Percentiles rank a stretch among this genome's conserved stretches.
Conservation (phyloP, 2,797 vertebrate species). For the Enteromius radiatus region DNA sequence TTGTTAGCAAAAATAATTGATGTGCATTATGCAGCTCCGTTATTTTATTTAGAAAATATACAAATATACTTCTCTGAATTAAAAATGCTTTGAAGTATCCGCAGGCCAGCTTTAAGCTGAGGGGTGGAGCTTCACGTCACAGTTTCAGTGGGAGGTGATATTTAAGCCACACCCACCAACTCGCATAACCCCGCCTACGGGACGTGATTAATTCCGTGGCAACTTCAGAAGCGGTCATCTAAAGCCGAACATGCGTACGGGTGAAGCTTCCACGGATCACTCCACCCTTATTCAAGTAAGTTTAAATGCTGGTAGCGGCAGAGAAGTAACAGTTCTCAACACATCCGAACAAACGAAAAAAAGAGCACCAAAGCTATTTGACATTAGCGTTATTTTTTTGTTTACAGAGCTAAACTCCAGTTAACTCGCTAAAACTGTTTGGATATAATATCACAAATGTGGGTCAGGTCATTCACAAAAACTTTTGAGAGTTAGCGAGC, state of each 20-base stretch:
- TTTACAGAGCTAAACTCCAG: background rate
- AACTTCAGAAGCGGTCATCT: slow-evolving; percentile 41
- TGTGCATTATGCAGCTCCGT: slow-evolving; percentile 69
- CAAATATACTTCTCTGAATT: slow-evolving; percentile 74
- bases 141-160: slow-evolving; percentile 31
- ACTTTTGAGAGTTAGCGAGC: background rate
- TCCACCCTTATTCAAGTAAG: slow-evolving; percentile 69
- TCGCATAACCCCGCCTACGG: slow-evolving; percentile 26
- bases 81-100: slow-evolving; percentile 70
- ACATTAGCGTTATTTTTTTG: background rate
- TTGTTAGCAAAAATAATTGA: slow-evolving; percentile 77
- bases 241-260: slow-evolving; percentile 49
- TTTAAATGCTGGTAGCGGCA: slow-evolving; percentile 73
- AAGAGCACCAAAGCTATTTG: slow-evolving; percentile 28
- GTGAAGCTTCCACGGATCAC: slow-evolving; percentile 41
- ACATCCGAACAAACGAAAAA: background rate
- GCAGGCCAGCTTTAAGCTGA: slow-evolving; percentile 56
- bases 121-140: slow-evolving; percentile 47
- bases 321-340: slow-evolving; percentile 60
- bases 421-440: slow-evolving; percentile 5
- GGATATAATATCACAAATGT: background rate
- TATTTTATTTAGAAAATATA: slow-evolving; percentile 71
- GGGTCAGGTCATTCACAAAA: background rate
- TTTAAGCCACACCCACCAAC: slow-evolving; percentile 35
- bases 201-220: slow-evolving; percentile 62